Conservation (phyloP, 2,113 vertebrate genomes). For the Mystacornis crossleyi region DNA sequence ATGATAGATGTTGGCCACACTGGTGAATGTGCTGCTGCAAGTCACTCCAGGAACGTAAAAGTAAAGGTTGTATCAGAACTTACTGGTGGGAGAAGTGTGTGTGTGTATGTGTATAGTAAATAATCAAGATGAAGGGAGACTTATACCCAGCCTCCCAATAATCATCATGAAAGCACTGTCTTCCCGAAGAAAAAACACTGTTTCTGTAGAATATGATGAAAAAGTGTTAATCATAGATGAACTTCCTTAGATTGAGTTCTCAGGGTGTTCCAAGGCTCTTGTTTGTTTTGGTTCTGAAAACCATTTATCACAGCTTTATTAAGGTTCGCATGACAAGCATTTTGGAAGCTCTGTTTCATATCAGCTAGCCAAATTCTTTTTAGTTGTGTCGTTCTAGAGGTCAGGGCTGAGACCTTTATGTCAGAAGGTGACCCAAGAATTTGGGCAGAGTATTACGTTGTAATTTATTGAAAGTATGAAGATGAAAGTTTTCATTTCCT, state of each 20-base stretch:
- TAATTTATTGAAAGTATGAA: background rate
- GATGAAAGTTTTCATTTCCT: background rate
- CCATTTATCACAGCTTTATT: background rate
- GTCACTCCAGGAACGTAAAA: background rate
- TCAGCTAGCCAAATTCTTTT: background rate
- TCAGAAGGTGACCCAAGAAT: background rate
- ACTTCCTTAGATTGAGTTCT: background rate
- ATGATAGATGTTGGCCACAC: background rate
- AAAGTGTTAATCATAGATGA: background rate
- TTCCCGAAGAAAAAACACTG: background rate
- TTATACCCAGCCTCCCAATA: background rate
- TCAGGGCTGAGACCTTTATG: background rate
- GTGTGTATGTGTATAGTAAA: background rate
- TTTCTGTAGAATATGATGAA: background rate
- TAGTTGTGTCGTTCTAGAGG: background rate
- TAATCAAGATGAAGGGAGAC: background rate
- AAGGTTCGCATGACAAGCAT: background rate
- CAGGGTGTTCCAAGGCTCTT: background rate
- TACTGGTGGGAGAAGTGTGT: background rate
- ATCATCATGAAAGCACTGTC: background rate
- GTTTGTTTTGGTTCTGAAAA: constrained; percentile 6
- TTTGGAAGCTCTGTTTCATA: constrained; percentile 12
- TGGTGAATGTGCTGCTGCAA: background rate
- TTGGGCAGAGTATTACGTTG: background rate
- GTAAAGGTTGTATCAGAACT: background rate